Evolutionary conservation across 2,888 invertebrate species (phyloP), one percentile per base, ranked within the genome.

Genomic region (Acholoe squamosa): DNA sequence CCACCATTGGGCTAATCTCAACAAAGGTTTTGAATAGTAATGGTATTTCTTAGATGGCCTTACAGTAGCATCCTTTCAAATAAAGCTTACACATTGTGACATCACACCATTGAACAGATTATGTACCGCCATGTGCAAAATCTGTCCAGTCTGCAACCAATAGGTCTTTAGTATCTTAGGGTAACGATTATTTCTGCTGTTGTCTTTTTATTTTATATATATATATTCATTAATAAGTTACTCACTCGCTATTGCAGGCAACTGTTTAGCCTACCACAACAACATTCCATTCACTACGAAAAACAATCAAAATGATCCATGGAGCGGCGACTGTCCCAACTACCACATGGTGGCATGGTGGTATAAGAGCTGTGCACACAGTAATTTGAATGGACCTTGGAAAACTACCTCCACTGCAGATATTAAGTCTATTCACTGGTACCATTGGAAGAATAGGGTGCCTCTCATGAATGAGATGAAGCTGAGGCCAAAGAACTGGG

Each of bases 311-410:
- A 89, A 67, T 61, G 89, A 89, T 22, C 25, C 52, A n/a, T 89
- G 89, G 67, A 5, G 28, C 54, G 89, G 31, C 0, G 67, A 89
- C 61, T 89, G 89, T 89, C 67, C 89, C 10, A 33, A 28, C 22
- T 7, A 12, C 22, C 12, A 61, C 19, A 67, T 7, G 34, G 89
- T 67, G 22, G 89, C 61, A 0, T 89, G 89, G 89, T 89, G 89
- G 89, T 89, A 89, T 61, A 16, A 16, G 16, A n/a, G 10, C 43
- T 3, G 43, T 43, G 43, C 43, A 43, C 43, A 43, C 43, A n/a
- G n/a, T n/a, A n/a, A n/a, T n/a, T 22, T 89, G 7, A 89, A 89
- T 31, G 61, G 89, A 14, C 89, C 71, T 3, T 71, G 71, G 71
- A 71, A 71, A 71, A 71, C 71, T n/a, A n/a, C 25, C 16, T 0